Base-by-base conservation (phyloP, 2,888 invertebrate genomes). In the Drosophila nr. perissopoda region DNA sequence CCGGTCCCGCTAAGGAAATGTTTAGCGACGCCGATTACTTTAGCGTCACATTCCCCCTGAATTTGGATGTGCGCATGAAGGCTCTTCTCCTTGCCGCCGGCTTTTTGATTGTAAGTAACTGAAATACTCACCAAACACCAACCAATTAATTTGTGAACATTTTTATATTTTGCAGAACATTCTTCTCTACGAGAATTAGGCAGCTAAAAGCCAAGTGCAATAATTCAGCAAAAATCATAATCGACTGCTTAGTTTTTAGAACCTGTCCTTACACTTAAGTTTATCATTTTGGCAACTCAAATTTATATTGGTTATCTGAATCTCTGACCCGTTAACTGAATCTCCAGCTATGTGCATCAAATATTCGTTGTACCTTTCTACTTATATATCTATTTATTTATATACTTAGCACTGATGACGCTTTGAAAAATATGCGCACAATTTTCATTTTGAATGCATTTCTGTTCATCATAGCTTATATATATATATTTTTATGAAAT, bases 1-100 rank as follows among this genome's bases (percentile, higher is more conserved):
- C 96, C 0, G 97, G 97, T 0, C 89, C 97, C 52, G 94, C 95
- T 5, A 94, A 96, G 69, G 97, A 98, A 93, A 93, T 95, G 67
- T 97, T 97, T 92, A 97, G 97, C 0, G 97, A 97, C 93, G 94
- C 97, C 0, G 97, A 98, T 92, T 95, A 95, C 91, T 98, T 98
- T 92, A 97, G 97, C 27, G 96, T 98, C 76, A 95, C 95, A 29
- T 98, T 98, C 93, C 98, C 98, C 0, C 94, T 96, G 94, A 97
- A 97, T 93, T 94, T 98, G 87, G 97, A 98, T 91, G 96, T 96
- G 33, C 95, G 95, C 91, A 95, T 96, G 94, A 97, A 97, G 91
- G 96, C 96, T 0, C 95, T 96, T 4, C 94, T 97, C 88, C 92
- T 97, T 25, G 96, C 96, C 57, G 96, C 96, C 4, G 95, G 96